Percentiles rank a stretch among this genome's conserved stretches.
phyloP scores from a whole-genome alignment of 2,113 vertebrate genomes.

The Indicator indicator region DNA sequence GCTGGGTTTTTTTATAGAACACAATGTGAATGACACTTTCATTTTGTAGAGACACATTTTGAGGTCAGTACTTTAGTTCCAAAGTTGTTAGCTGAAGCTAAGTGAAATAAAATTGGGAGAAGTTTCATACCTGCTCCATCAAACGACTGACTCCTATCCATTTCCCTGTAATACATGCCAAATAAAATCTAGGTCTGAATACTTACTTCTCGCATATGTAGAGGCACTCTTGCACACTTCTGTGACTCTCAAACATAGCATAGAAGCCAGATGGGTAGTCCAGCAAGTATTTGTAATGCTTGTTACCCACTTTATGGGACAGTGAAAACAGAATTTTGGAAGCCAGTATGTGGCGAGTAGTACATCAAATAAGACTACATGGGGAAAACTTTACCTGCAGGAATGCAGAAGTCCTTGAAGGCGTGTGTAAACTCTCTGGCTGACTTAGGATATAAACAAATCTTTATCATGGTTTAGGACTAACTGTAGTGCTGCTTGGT shows the following conservation, averaged over 20 bases:
- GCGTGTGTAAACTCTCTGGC: too few relatives aligned
- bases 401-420: too few relatives aligned
- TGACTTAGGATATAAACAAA: too few relatives aligned
- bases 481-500: too few relatives aligned
- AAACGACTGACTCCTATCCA: not conserved
- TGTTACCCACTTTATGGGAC: too few relatives aligned
- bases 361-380: too few relatives aligned
- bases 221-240: not conserved
- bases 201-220: not conserved
- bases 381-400: too few relatives aligned
- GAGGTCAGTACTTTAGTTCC: not conserved
- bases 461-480: too few relatives aligned
- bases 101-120: not conserved
- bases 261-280: not conserved
- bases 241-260: not conserved
- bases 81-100: not conserved
- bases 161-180: not conserved
- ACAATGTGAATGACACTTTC: not conserved
- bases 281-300: not conserved
- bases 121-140: not conserved
- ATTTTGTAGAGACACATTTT: not conserved
- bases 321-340: too few relatives aligned
- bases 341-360: too few relatives aligned
- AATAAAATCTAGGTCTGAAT: not conserved
- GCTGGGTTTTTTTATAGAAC: not conserved